Conservation (phyloP, 2,888 invertebrate species). For the Drosophila mimetica region DNA sequence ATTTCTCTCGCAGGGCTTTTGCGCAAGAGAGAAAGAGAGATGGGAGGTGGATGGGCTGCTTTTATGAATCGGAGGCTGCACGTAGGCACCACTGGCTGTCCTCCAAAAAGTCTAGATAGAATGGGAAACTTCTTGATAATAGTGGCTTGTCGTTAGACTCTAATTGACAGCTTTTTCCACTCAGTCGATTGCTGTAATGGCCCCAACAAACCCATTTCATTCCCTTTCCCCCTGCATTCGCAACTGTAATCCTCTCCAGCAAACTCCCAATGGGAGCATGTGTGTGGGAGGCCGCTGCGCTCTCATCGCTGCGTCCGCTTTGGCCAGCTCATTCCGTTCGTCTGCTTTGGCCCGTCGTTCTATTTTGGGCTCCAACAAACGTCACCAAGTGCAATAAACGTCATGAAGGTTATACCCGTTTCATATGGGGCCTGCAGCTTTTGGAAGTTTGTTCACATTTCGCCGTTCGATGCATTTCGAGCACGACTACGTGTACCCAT, state of each 20-base stretch:
- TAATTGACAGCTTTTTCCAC: conserved; percentile 22
- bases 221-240: neutral
- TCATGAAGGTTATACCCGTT: conserved; percentile 80
- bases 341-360: conserved; percentile 54
- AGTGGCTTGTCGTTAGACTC: conserved; percentile 2
- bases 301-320: conserved; percentile 63
- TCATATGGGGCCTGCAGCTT: conserved; percentile 43
- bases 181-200: conserved; percentile 17
- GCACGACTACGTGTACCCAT: conserved; percentile 3
- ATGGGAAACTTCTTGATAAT: conserved; percentile 23
- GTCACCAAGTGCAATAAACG: conserved; percentile 82
- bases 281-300: conserved; percentile 30
- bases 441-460: conserved; percentile 48
- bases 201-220: neutral
- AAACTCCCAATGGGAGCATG: conserved; percentile 60
- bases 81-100: conserved; percentile 39
- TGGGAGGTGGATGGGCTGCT: neutral
- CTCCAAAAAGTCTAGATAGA: conserved; percentile 24
- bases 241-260: conserved; percentile 57
- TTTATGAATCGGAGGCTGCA: conserved; percentile 32
- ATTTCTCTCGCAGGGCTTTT: conserved; percentile 43
- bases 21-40: conserved; percentile 18
- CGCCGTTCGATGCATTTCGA: conserved; percentile 28
- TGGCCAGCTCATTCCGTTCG: conserved; percentile 48
- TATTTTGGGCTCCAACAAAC: conserved; percentile 72